Conservation (phyloP, 2,797 vertebrate species). For the Tarsius wallacei region DNA sequence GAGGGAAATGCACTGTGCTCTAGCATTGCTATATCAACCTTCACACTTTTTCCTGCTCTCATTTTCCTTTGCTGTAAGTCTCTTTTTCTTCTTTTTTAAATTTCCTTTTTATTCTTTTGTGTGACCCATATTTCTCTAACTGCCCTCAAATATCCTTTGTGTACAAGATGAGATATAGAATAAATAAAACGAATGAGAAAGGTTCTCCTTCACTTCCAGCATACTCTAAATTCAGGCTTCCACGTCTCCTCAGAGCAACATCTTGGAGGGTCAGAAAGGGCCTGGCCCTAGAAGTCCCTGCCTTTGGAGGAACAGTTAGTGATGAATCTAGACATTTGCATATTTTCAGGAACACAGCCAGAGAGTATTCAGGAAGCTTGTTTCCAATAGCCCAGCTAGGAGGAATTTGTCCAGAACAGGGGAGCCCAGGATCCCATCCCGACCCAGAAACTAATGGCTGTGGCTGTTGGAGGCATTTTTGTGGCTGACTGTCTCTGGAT, state of each 20-base stretch:
- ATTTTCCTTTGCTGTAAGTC: background rate
- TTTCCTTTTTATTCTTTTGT: background rate
- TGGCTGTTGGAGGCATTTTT: slow-evolving; percentile 95
- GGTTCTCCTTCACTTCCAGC: too few species aligned
- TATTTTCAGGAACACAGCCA: background rate
- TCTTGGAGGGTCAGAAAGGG: background rate
- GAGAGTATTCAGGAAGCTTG: background rate
- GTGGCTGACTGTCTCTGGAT: slow-evolving; percentile 95
- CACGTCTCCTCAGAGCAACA: background rate
- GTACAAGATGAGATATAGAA: background rate
- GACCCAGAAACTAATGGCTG: slow-evolving; percentile 88
- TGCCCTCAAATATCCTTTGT: background rate
- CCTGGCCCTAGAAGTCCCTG: background rate
- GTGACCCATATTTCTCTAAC: background rate
- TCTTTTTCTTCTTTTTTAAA: background rate
- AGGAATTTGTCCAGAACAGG: background rate
- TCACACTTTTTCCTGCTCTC: background rate
- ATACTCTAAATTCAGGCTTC: background rate
- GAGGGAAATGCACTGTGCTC: rapidly evolving
- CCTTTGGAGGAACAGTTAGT: background rate
- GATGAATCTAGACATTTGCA: background rate
- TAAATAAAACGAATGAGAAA: background rate
- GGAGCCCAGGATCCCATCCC: slow-evolving; percentile 89
- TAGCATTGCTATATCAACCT: too few species aligned
- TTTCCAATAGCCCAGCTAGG: background rate